phyloP scores from a whole-genome alignment of 2,113 vertebrate species.

The Chelonoidis abingdonii region DNA sequence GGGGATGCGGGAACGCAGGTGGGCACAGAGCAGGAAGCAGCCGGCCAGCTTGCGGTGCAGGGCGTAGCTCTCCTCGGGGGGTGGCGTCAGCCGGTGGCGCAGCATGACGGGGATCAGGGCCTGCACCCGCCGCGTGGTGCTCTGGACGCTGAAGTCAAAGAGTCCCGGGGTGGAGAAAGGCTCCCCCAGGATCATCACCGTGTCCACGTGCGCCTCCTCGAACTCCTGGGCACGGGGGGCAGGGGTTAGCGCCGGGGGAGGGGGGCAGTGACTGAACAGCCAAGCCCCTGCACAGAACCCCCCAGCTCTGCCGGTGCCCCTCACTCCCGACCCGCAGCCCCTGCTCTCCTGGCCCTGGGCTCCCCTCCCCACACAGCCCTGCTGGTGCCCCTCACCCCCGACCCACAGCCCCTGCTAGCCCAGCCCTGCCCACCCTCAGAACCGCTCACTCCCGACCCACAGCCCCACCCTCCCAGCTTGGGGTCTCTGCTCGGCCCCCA shows the following conservation, averaged over 20 bases:
- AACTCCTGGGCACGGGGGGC: slow-evolving; percentile 77
- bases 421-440: too few species aligned
- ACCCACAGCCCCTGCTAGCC: too few species aligned
- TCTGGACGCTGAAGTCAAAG: slow-evolving; percentile 89
- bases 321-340: background rate
- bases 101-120: slow-evolving; percentile 88
- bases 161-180: slow-evolving; percentile 82
- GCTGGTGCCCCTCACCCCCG: too few species aligned
- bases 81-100: slow-evolving; percentile 87
- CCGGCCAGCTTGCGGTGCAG: slow-evolving; percentile 94
- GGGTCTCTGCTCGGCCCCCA: background rate
- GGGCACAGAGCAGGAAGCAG: slow-evolving; percentile 93
- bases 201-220: slow-evolving; percentile 87
- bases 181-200: slow-evolving; percentile 92
- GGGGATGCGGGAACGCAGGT: slow-evolving; percentile 81
- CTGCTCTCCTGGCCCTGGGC: background rate
- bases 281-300: background rate
- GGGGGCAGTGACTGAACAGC: background rate
- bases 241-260: rapidly evolving
- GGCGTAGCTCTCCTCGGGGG: slow-evolving; percentile 91
- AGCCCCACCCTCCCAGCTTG: too few species aligned
- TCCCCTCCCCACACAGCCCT: too few species aligned
- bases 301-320: background rate
- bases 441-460: too few species aligned
- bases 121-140: slow-evolving; percentile 86